These are phyloP conservation scores for Hydrocynus forskahlii DNA, from an alignment of 2,797 vertebrate genomes.

Conservation along the genomic window DNA sequence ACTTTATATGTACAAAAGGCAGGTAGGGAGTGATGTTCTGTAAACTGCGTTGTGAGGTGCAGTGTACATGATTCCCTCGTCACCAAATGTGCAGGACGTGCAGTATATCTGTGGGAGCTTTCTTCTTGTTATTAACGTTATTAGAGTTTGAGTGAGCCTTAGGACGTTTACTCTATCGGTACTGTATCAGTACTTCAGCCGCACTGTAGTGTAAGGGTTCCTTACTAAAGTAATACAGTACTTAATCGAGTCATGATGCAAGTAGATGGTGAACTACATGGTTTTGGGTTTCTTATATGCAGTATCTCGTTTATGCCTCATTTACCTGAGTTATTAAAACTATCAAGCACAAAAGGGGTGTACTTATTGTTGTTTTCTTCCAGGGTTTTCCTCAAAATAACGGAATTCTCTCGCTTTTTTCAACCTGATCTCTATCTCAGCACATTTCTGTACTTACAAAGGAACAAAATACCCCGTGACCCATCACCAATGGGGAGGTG, in stretches of 20 bases:
- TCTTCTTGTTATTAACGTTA: slow-evolving; percentile 27
- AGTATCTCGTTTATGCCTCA: not conserved
- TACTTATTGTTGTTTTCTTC: not conserved
- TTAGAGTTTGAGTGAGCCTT: slow-evolving; percentile 37
- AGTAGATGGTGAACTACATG: slow-evolving; percentile 13
- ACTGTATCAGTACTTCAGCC: slow-evolving; percentile 52
- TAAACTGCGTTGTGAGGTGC: slow-evolving; percentile 29
- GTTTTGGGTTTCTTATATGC: slow-evolving; percentile 26
- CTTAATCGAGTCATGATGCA: slow-evolving; percentile 38
- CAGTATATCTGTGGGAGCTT: slow-evolving; percentile 48
- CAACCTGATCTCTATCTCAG: not conserved
- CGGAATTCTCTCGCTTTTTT: not conserved
- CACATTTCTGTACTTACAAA: too few relatives aligned
- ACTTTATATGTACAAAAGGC: slow-evolving; percentile 47
- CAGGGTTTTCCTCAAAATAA: not conserved
- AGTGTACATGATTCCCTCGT: slow-evolving; percentile 31
- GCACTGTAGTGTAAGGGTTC: slow-evolving; percentile 22
- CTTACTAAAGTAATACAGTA: slow-evolving; percentile 44
- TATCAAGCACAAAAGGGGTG: not conserved
- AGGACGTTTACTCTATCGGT: slow-evolving; percentile 48
- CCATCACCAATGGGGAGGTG: too few relatives aligned
- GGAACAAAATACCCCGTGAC: too few relatives aligned
- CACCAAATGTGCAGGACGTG: slow-evolving; percentile 40
- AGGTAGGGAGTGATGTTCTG: slow-evolving; percentile 38
- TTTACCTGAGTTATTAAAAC: not conserved